A percentile compares a stretch with the other conserved stretches of the same genome.
Evolutionary conservation across 2,797 vertebrate species (phyloP).

Genomic region (Orestias chungarensis): DNA sequence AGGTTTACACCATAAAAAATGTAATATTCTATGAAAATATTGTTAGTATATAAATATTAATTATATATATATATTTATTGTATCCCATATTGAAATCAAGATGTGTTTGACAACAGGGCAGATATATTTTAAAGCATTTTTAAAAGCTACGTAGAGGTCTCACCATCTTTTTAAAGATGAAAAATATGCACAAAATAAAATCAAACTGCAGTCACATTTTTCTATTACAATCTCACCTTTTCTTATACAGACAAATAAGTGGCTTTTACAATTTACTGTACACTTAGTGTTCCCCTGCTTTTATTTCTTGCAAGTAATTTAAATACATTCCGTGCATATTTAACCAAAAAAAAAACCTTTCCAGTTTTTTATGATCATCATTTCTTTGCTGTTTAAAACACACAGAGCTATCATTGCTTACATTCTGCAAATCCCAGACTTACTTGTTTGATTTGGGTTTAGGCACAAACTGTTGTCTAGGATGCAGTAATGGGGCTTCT

Average conservation of each 20-base stretch:
- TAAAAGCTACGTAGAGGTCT: not conserved
- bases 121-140: not conserved
- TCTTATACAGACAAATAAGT: not conserved
- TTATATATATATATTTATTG: too few species aligned
- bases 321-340: not conserved
- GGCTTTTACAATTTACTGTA: not conserved
- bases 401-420: slow-evolving; percentile 21
- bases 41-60: too few species aligned
- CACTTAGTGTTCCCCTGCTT: not conserved
- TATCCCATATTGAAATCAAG: too few species aligned
- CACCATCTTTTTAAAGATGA: not conserved
- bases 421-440: slow-evolving; percentile 22
- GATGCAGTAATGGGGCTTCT: slow-evolving; percentile 22
- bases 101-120: too few species aligned
- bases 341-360: not conserved
- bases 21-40: too few species aligned
- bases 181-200: not conserved
- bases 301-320: not conserved
- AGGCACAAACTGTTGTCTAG: slow-evolving; percentile 43
- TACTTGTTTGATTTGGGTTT: slow-evolving; percentile 49
- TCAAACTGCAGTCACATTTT: not conserved
- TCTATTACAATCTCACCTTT: not conserved
- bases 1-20: not conserved
- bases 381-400: slow-evolving; percentile 9
- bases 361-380: not conserved